These are phyloP conservation scores for Cryptus armator DNA, from an alignment of 2,888 invertebrate species.

Conservation along the genomic window DNA sequence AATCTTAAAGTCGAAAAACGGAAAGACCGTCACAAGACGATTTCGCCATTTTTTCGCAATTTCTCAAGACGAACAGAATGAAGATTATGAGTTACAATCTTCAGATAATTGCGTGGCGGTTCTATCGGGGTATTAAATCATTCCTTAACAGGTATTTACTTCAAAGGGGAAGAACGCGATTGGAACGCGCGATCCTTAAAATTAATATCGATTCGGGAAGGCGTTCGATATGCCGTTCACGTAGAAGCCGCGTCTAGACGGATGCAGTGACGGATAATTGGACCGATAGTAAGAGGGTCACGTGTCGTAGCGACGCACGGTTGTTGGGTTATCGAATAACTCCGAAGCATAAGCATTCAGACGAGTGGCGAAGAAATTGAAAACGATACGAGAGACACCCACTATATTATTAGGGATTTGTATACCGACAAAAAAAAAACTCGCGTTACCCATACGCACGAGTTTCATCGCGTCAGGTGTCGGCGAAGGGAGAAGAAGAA, in stretches of 20 bases:
- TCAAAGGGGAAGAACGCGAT: background rate
- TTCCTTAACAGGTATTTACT: background rate
- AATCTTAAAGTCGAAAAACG: no score
- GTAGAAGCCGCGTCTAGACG: background rate
- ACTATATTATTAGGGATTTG: background rate
- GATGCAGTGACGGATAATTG: background rate
- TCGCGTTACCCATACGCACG: background rate
- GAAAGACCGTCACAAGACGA: no score
- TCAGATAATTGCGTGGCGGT: no score
- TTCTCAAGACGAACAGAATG: no score
- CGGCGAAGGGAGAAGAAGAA: constrained; percentile 15
- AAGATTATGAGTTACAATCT: no score
- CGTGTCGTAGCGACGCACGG: constrained; percentile 1
- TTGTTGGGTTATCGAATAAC: background rate
- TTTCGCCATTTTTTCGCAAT: no score
- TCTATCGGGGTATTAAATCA: background rate
- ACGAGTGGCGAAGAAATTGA: background rate
- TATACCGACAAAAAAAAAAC: background rate
- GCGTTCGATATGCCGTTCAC: background rate
- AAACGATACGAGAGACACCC: background rate
- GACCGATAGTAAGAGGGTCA: background rate
- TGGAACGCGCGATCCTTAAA: background rate
- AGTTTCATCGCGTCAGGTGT: background rate
- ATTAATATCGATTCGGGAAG: background rate
- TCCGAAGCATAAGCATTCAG: background rate